A percentile compares a stretch with the other conserved stretches of the same genome.
Evolutionary conservation across 2,888 invertebrate genomes (phyloP).

Genomic region (Melinopterus prodromus): DNA sequence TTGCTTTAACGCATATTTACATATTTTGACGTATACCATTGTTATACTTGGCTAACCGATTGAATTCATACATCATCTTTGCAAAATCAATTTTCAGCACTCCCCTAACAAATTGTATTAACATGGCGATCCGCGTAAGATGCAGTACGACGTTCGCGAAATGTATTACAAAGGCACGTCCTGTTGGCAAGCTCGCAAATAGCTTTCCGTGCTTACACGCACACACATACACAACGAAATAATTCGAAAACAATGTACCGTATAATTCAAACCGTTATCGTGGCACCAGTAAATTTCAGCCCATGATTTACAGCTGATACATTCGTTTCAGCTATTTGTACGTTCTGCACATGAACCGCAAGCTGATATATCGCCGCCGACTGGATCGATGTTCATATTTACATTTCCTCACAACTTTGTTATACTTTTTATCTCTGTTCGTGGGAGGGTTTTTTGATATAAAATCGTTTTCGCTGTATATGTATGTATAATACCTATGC

Average conservation of each 20-base stretch:
- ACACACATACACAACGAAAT: conserved; percentile 45
- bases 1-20: too few species aligned
- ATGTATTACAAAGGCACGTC: conserved; percentile 4
- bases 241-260: conserved; percentile 58
- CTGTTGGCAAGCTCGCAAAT: conserved; percentile 4
- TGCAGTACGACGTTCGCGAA: background rate
- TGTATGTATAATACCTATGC: background rate
- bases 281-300: conserved; percentile 52
- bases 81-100: background rate
- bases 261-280: conserved; percentile 57
- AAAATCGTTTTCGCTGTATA: background rate
- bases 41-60: background rate
- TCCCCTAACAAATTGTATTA: background rate
- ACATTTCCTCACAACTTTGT: conserved; percentile 4
- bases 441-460: background rate
- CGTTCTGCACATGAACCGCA: conserved; percentile 26
- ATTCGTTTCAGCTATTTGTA: conserved; percentile 46
- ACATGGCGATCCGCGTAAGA: background rate
- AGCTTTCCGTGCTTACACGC: background rate
- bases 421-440: conserved; percentile 4
- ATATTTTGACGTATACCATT: background rate
- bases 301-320: conserved; percentile 55
- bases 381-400: conserved; percentile 4
- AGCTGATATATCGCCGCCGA: conserved; percentile 22
- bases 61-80: background rate